Evolutionary conservation across 2,113 vertebrate genomes (phyloP), one percentile per base, ranked within the genome.

Genomic region (Taurulus bubalis): DNA sequence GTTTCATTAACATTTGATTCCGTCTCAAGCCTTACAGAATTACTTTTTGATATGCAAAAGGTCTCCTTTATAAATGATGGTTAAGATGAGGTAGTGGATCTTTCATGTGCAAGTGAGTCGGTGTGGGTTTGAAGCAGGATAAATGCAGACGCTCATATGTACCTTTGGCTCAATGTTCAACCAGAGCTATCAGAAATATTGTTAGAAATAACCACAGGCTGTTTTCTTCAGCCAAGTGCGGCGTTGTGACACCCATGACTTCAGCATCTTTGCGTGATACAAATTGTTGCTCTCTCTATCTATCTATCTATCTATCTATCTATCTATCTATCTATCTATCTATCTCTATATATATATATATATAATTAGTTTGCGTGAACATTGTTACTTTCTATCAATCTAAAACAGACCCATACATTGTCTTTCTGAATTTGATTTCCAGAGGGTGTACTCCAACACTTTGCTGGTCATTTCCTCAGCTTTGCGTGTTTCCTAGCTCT

Each of bases 401-500:
- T 42, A 38, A 38, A 40, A 66, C 20, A 32, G 58, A 71, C 4
- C 55, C 10, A 18, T 38, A 14, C 60, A 24, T 4, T 58, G 67
- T 24, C 40, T 58, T 49, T 20, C 8, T n/a, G 14, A 40, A 24
- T 40, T 11, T 53, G 2, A 79, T 26, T 82, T 75, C 45, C 20
- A 72, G 15, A 24, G n/a, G n/a, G n/a, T n/a, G 34, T 51, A 24
- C 20, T 65, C 4, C 0, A 11, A 45, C 42, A 42, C 72, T n/a
- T 15, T 22, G 49, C 30, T 36, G 20, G 20, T 58, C 10, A 10
- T 38, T 38, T 38, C 8, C 38, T 38, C 38, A 38, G n/a, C n/a
- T n/a, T n/a, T 72, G 55, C n/a, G 56, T 22, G 70, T 38, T 53
- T 45, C 64, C 11, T 51, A 34, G 36, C 3, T 82, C 58, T 83